Evolutionary conservation across 2,797 vertebrate genomes (phyloP), one percentile per base, ranked within the genome.

Genomic region (Epinephelus coioides): DNA sequence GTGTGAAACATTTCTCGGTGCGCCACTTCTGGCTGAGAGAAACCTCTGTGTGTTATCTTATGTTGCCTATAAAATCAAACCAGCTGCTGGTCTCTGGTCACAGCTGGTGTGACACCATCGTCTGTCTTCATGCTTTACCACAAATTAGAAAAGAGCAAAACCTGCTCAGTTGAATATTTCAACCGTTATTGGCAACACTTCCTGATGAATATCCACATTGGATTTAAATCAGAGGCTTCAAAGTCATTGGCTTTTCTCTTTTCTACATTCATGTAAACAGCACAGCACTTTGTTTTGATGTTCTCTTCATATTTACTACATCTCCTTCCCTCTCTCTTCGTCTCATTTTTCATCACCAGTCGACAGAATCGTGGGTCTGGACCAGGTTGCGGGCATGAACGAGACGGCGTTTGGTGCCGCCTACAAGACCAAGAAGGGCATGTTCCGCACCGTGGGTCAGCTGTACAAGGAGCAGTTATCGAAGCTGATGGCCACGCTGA

Each of bases 361-460:
- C 86, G 98, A 99, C 92, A 96, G 98, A 40, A 99, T 99, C 10
- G 98, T 99, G 89, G 98, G 98, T 86, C 95, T 99, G 91, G 98
- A 99, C 93, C 98, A 99, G 92, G 98, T 99, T 44, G 97, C 97
- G 0, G 98, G 98, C 0, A 99, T 99, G 96, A 97, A 97, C 0
- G 98, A 99, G 93, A 99, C 98, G 0, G 97, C 97, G 0, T 99
- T 99, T 0, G 98, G 98, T 6, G 97, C 98, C 0, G 95, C 98
- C 0, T 99, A 99, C 84, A 99, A 99, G 91, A 99, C 98, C 79
- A 99, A 99, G 94, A 99, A 99, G 94, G 98, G 98, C 51, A 99
- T 99, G 98, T 99, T 99, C 68, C 97, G 98, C 21, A 99, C 98
- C 0, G 98, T 99, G 5, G 98, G 98, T 0, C 98, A 99, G 18